phyloP scores from a whole-genome alignment of 2,797 vertebrate genomes.

The Gila robusta region DNA sequence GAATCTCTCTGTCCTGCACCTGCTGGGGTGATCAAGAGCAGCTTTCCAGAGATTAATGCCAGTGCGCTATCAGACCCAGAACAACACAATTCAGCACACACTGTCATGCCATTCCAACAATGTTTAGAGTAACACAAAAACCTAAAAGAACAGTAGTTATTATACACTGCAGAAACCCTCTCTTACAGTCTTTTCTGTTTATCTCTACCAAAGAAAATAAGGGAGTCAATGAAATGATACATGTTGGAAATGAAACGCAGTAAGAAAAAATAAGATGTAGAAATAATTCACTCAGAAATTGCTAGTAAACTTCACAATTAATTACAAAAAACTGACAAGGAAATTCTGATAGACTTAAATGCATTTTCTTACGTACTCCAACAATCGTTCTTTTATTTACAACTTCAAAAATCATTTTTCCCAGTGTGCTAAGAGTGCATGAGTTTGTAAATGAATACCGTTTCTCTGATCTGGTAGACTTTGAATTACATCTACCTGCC shows the following conservation, averaged over 20 bases:
- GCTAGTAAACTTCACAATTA: background rate
- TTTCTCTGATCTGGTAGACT: background rate
- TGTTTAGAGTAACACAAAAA: background rate
- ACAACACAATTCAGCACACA: background rate
- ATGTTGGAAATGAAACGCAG: constrained; percentile 4
- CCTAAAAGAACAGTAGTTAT: background rate
- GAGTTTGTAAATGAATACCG: background rate
- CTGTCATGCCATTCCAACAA: background rate
- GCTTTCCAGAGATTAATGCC: constrained; percentile 49
- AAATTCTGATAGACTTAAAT: background rate
- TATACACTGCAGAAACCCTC: background rate
- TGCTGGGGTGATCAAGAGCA: constrained; percentile 42
- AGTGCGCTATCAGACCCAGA: constrained; percentile 1
- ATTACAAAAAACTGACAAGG: background rate
- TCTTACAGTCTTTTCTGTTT: background rate
- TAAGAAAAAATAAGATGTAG: background rate
- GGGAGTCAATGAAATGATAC: background rate
- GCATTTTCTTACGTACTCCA: background rate
- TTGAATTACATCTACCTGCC: constrained; percentile 42
- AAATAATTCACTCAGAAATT: background rate
- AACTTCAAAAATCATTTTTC: background rate
- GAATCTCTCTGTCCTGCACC: constrained; percentile 48
- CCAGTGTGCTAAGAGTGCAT: background rate
- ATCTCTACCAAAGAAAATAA: background rate
- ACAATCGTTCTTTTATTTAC: background rate